Conservation (phyloP, 23 tunicate genomes). For the Pegea sp. region DNA sequence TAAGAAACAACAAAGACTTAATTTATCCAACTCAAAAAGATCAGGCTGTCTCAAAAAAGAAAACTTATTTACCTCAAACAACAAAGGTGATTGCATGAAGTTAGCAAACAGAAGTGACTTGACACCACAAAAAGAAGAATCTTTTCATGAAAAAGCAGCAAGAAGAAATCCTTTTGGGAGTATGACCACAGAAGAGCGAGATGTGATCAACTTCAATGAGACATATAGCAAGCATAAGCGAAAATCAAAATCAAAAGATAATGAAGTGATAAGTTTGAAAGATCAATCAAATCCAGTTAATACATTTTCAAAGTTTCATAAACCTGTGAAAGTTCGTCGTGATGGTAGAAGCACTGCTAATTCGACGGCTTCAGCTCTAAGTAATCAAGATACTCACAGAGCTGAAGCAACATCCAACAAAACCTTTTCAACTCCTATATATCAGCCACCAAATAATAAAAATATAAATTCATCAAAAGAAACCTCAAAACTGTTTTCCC, state of each 20-base stretch:
- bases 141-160: neutral
- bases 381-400: neutral
- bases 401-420: neutral
- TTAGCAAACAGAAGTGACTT: neutral
- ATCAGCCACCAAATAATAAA: neutral
- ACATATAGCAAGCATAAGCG: neutral
- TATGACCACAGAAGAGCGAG: neutral
- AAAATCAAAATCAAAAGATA: neutral
- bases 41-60: too few relatives aligned
- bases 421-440: neutral
- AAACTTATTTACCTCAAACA: neutral
- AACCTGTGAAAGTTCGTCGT: slow-evolving; percentile 70
- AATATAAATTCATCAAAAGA: too few relatives aligned
- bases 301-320: slow-evolving; percentile 23
- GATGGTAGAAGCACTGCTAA: slow-evolving; percentile 44
- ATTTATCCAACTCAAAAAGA: neutral
- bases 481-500: too few relatives aligned
- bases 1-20: neutral
- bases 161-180: neutral
- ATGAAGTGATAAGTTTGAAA: too few relatives aligned
- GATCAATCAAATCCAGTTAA: neutral
- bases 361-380: slow-evolving; percentile 10
- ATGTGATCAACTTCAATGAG: slow-evolving; percentile 1
- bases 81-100: neutral
- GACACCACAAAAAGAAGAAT: slow-evolving; percentile 1